phyloP scores from a whole-genome alignment of 2,797 vertebrate genomes.

The Jordanella pulchra region DNA sequence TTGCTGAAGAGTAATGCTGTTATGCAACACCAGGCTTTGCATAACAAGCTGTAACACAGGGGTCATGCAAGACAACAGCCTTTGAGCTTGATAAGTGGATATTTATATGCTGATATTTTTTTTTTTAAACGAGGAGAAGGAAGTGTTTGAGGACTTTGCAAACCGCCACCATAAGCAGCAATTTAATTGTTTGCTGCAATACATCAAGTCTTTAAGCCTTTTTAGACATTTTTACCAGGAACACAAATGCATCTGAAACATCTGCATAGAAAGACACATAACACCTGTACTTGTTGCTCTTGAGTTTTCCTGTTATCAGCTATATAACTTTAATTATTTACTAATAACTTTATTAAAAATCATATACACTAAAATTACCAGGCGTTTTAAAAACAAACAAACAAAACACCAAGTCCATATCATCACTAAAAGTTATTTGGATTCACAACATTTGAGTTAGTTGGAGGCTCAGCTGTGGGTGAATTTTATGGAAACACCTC shows the following conservation, averaged over 20 bases:
- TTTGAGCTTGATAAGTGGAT: background rate
- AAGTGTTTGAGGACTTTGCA: background rate
- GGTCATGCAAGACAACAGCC: background rate
- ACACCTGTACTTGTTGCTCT: background rate
- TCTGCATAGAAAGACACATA: background rate
- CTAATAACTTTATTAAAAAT: too few relatives aligned
- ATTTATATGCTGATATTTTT: background rate
- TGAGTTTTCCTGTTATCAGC: background rate
- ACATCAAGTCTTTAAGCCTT: background rate
- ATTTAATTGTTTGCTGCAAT: background rate
- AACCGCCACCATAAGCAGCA: background rate
- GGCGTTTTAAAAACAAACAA: background rate
- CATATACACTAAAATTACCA: background rate
- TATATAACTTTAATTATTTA: background rate
- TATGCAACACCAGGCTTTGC: background rate
- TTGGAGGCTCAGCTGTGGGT: background rate
- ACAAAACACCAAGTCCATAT: background rate
- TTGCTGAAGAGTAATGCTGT: background rate
- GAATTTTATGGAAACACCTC: background rate
- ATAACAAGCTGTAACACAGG: background rate
- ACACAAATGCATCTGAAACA: background rate
- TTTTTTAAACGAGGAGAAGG: background rate
- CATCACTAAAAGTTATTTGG: background rate
- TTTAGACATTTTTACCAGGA: background rate
- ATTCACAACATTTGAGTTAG: background rate